These are phyloP conservation scores for Campoletis sonorensis DNA, from an alignment of 1,140 invertebrate genomes.

Conservation along the genomic window DNA sequence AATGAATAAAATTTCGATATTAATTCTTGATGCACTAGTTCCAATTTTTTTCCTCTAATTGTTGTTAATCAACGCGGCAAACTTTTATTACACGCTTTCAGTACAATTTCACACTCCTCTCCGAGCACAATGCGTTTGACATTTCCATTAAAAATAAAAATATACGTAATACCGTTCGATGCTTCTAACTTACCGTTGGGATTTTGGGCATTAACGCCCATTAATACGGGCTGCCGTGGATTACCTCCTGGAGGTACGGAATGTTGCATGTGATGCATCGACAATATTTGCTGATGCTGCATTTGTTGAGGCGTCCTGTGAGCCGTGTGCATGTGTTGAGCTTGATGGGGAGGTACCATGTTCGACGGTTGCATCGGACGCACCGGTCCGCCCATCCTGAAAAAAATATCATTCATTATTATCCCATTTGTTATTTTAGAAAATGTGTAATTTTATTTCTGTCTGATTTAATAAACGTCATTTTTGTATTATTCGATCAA, in stretches of 20 bases:
- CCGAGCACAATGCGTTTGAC: neutral
- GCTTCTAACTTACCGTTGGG: conserved; percentile 63
- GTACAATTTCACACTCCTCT: conserved; percentile 11
- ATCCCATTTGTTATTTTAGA: conserved; percentile 16
- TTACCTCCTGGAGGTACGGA: conserved; percentile 68
- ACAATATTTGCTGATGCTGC: conserved; percentile 72
- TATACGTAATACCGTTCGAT: neutral
- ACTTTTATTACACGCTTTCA: conserved; percentile 9
- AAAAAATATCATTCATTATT: conserved; percentile 43
- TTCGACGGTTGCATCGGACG: conserved; percentile 74
- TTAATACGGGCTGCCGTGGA: conserved; percentile 71
- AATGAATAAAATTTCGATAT: neutral
- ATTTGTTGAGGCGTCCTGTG: conserved; percentile 64
- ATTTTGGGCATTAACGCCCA: conserved; percentile 71
- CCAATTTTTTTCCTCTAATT: neutral
- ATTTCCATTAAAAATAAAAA: neutral
- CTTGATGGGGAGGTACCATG: conserved; percentile 74
- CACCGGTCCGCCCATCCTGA: conserved; percentile 73
- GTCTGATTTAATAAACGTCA: neutral
- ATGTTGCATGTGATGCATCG: conserved; percentile 74
- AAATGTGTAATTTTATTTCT: neutral
- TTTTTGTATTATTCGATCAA: conserved; percentile 1
- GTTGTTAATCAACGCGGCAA: neutral
- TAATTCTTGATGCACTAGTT: neutral
- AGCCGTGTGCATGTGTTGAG: conserved; percentile 68